Evolutionary conservation across 2,797 vertebrate species (phyloP), one percentile per base, ranked within the genome.

Genomic region (Knipowitschia caucasica): DNA sequence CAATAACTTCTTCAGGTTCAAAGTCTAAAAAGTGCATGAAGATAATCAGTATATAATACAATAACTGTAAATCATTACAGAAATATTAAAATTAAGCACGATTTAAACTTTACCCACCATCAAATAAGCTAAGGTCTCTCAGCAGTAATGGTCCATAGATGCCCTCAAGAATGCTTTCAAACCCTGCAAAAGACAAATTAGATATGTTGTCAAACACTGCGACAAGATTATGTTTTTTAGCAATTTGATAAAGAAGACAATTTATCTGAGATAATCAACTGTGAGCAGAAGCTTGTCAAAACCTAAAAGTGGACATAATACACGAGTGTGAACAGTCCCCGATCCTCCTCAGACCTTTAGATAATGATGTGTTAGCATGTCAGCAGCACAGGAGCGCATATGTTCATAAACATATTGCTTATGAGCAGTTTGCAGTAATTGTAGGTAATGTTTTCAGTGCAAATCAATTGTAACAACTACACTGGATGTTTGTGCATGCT

Each of bases 131-230:
- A 89, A 99, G 93, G 91, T 99, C 95, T 91, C 92, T 94, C 88
- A 94, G 88, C 86, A 99, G 90, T 89, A 94, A 88, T 76, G 93
- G 92, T 87, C 96, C 96, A 93, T 95, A 99, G 88, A 99, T 93
- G 86, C 95, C 96, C 91, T 97, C 94, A 89, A 99, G 92, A 87
- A 99, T 99, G 89, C 94, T 97, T 91, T 99, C 96, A 90, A 99
- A 97, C 77, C 97, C 97, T 99, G 84, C 56, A 87, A 83, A 64
- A 15, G 4, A 44, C 23, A 44, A 3, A 26, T 3, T n/a, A 2
- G 23, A n/a, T 44, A 12, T 26, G 24, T 4, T 44, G 24, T 8
- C 6, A 15, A 9, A 9, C 14, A 15, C 6, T 25, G 4, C 31
- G 1, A 47, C 42, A 44, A 9, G 7, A n/a, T n/a, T 5, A 34